Evolutionary conservation across 2,797 vertebrate species (phyloP), one percentile per base, ranked within the genome.

Genomic region (Epinephelus coioides): DNA sequence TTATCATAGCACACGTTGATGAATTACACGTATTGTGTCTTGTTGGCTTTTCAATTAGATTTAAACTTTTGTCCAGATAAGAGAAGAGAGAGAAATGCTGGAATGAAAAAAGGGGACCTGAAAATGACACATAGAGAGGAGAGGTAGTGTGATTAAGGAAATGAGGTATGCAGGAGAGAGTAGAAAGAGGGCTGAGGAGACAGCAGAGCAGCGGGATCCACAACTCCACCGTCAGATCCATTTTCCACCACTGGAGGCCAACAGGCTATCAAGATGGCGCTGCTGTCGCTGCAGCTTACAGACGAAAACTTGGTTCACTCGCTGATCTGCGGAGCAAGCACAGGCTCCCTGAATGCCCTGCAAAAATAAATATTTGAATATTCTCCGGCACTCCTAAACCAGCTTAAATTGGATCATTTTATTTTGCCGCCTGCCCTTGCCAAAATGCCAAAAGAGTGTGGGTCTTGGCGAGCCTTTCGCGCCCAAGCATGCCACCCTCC

Each of bases 401-500:
- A 91, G 94, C 95, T 96, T 95, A 96, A 95, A 95, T 94, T 95
- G 95, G 95, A 96, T 95, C 94, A 95, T 93, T 95, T 93, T 91
- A 89, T 91, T 92, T 92, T 90, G 91, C 93, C 93, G 94, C 93
- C 76, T 95, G 92, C 73, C 92, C 91, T 88, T 96, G 96, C 96
- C 95, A 96, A 96, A 96, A 96, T 96, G 96, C 96, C 95, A 95
- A 95, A 90, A 96, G 94, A 95, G 94, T 92, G 94, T 94, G 92
- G 94, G 95, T 94, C 93, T 95, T 95, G 95, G 95, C 94, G 91
- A 93, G 90, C 90, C 91, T 88, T 71, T 84, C 78, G 86, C 84
- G 86, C 93, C 91, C 87, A 88, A 89, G 90, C 91, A 77, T 61
- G 76, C 85, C 90, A 73, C 94, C 91, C 91, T 61, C 86, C 91